Evolutionary conservation across 2,113 vertebrate species (phyloP).

Genomic region (Dromiciops gliroides): DNA sequence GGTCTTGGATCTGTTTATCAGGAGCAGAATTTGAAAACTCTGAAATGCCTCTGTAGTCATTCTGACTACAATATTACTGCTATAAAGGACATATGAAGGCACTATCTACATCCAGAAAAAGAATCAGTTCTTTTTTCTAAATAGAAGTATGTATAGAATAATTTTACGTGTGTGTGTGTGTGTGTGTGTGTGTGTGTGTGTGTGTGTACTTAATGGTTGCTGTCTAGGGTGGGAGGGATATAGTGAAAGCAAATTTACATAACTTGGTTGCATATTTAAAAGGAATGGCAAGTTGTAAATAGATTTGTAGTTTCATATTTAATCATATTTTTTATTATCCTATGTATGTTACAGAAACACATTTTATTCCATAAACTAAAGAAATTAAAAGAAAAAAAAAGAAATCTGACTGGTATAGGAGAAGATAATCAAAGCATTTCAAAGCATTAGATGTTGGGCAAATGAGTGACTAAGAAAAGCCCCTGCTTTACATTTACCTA

Average conservation of each 20-base stretch:
- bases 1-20: neutral
- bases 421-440: neutral
- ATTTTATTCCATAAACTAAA: neutral
- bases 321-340: neutral
- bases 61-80: no score
- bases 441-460: neutral
- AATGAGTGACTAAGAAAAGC: neutral
- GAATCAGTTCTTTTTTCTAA: neutral
- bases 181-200: fast-evolving
- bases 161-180: neutral
- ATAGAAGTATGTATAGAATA: neutral
- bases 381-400: neutral
- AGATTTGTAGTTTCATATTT: neutral
- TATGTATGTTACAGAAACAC: neutral
- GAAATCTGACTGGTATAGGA: neutral
- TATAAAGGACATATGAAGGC: neutral
- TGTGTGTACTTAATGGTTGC: no score
- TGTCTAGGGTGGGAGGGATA: no score
- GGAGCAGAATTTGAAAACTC: neutral
- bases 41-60: no score
- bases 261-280: neutral
- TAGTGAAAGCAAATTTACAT: no score
- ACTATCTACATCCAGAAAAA: neutral
- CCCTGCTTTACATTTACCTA: neutral
- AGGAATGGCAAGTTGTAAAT: neutral